Evolutionary conservation across 1,140 invertebrate genomes (phyloP).

Genomic region (Heliothis virescens): DNA sequence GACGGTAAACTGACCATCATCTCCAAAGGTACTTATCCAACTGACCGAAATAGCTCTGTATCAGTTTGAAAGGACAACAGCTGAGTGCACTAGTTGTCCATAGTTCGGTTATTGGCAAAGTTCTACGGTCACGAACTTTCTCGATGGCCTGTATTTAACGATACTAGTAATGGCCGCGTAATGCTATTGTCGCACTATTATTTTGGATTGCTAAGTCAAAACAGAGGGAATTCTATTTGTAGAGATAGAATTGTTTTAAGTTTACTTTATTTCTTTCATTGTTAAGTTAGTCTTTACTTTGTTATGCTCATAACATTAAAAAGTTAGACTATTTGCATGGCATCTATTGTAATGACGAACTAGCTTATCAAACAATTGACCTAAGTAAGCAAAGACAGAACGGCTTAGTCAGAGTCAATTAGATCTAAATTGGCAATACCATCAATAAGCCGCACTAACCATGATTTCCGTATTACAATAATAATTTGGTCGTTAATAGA

Average conservation of each 20-base stretch:
- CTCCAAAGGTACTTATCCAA: not conserved
- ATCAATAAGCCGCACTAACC: not conserved
- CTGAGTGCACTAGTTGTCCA: conserved; percentile 67
- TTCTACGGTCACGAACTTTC: conserved; percentile 59
- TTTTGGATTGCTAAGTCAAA: conserved; percentile 4
- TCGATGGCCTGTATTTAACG: conserved; percentile 45
- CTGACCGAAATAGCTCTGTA: conserved; percentile 27
- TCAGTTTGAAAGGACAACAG: conserved; percentile 61
- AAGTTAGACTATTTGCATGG: too few species aligned
- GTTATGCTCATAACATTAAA: not conserved
- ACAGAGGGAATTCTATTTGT: not conserved
- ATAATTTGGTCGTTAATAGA: conserved; percentile 15
- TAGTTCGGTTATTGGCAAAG: conserved; percentile 73
- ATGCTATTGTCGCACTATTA: conserved; percentile 41
- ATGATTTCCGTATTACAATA: not conserved
- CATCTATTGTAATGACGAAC: too few species aligned
- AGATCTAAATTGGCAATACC: too few species aligned
- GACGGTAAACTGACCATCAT: not conserved
- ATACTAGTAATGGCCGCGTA: conserved; percentile 43
- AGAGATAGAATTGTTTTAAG: not conserved
- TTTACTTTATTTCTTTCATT: not conserved
- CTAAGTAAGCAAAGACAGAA: too few species aligned
- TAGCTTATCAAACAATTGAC: too few species aligned
- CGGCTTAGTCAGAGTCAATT: too few species aligned
- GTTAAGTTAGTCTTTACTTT: not conserved